Evolutionary conservation across 1,140 invertebrate species (phyloP).

Genomic region (Gonioctena quinquepunctata): DNA sequence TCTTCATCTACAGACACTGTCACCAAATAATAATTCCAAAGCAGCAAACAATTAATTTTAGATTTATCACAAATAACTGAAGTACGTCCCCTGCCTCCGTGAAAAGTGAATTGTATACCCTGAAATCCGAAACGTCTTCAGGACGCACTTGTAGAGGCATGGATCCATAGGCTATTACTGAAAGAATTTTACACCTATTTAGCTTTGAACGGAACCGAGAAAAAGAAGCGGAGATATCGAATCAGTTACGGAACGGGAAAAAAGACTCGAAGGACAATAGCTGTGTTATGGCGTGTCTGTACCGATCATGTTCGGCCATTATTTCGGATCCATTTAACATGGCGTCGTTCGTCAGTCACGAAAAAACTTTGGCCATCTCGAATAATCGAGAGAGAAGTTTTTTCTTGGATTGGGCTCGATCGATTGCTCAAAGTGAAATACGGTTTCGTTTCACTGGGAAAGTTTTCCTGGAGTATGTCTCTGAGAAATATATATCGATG

Average conservation of each 20-base stretch:
- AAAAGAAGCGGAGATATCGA: slow-evolving; percentile 34
- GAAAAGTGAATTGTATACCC: too few relatives aligned
- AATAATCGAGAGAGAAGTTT: slow-evolving; percentile 29
- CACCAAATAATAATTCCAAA: too few relatives aligned
- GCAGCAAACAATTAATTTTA: too few relatives aligned
- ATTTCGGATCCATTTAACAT: slow-evolving; percentile 53
- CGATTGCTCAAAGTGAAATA: slow-evolving; percentile 32
- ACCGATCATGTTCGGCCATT: slow-evolving; percentile 49
- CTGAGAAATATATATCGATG: neutral
- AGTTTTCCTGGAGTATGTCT: slow-evolving; percentile 5
- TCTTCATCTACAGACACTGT: too few relatives aligned
- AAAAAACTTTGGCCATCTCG: slow-evolving; percentile 40
- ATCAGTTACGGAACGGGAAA: slow-evolving; percentile 27
- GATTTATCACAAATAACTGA: too few relatives aligned
- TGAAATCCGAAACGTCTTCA: too few relatives aligned
- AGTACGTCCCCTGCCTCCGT: too few relatives aligned
- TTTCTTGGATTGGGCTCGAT: slow-evolving; percentile 33
- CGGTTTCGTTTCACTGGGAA: slow-evolving; percentile 2
- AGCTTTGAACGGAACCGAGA: slow-evolving; percentile 47
- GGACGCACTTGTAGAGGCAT: neutral
- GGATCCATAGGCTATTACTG: slow-evolving; percentile 44
- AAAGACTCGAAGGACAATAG: slow-evolving; percentile 11
- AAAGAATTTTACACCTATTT: slow-evolving; percentile 56
- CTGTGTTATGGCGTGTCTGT: slow-evolving; percentile 39
- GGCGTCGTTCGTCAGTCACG: slow-evolving; percentile 40